Percentiles rank a stretch among this genome's conserved stretches.
phyloP scores from a whole-genome alignment of 2,113 vertebrate genomes.

The Rhipidura dahli region DNA sequence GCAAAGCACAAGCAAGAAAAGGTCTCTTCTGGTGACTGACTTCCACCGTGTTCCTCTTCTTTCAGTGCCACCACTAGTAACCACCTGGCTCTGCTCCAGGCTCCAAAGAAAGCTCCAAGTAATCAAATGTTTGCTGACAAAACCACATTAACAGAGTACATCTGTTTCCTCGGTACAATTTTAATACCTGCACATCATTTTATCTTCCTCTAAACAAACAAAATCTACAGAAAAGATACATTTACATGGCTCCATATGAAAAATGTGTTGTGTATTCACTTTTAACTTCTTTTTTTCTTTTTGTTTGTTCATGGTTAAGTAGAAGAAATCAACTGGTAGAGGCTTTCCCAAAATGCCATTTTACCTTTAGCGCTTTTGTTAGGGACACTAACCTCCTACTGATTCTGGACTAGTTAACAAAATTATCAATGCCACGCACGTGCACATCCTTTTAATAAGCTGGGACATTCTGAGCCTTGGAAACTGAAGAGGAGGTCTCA shows the following conservation, averaged over 20 bases:
- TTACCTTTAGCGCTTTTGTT: not conserved
- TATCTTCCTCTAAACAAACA: not conserved
- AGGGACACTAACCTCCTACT: not conserved
- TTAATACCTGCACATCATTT: not conserved
- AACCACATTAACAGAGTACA: not conserved
- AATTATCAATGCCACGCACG: not conserved
- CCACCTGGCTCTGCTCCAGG: conserved; percentile 27
- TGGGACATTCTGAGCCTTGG: not conserved
- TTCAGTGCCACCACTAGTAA: conserved; percentile 1
- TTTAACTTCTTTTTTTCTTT: not conserved
- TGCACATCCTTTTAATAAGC: not conserved
- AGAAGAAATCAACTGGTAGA: not conserved
- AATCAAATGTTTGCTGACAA: not conserved
- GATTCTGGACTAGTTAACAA: not conserved
- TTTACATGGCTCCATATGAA: not conserved
- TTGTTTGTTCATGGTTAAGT: not conserved
- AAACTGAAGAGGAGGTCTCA: not conserved
- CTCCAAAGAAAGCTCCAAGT: not conserved
- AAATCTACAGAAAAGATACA: not conserved
- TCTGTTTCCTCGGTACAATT: not conserved
- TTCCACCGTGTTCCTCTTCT: not conserved
- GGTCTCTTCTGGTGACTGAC: conserved; percentile 41
- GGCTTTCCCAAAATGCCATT: not conserved
- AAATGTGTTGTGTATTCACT: not conserved
- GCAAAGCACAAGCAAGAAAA: not conserved